Conservation (phyloP, 2,888 invertebrate species). For the Buathra laborator region DNA sequence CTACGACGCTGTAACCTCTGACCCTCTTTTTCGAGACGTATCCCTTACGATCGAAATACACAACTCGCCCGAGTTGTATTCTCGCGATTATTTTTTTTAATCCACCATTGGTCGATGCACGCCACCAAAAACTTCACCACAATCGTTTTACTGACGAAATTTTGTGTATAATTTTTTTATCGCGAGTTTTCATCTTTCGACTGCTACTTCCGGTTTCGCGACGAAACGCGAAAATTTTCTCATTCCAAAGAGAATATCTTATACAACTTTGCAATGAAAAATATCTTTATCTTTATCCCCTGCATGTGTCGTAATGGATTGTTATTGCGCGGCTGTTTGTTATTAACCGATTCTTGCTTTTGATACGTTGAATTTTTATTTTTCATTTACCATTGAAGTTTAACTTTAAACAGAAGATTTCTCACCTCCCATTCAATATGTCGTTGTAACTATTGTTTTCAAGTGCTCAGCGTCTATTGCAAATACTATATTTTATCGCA, state of each 20-base stretch:
- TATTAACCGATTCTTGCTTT: background rate
- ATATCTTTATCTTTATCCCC: background rate
- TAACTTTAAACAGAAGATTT: background rate
- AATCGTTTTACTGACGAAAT: background rate
- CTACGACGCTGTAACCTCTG: conserved; percentile 70
- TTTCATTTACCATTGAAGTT: background rate
- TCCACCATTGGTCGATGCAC: conserved; percentile 10
- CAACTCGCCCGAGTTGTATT: conserved; percentile 37
- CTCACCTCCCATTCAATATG: background rate
- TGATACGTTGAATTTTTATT: background rate
- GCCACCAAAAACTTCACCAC: background rate
- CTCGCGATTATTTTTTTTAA: background rate
- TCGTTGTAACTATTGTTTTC: too few species aligned
- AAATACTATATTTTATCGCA: too few species aligned
- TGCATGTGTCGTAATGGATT: background rate
- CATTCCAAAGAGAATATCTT: background rate
- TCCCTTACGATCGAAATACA: conserved; percentile 57
- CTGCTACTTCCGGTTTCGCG: conserved; percentile 7
- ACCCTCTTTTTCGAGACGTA: conserved; percentile 65
- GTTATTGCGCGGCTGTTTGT: background rate
- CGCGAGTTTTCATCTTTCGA: background rate
- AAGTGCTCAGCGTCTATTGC: too few species aligned
- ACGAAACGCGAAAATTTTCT: background rate
- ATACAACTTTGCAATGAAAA: background rate
- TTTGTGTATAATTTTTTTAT: background rate